These are phyloP conservation scores for Solenopsis invicta DNA, from an alignment of 1,140 invertebrate genomes.

Conservation along the genomic window DNA sequence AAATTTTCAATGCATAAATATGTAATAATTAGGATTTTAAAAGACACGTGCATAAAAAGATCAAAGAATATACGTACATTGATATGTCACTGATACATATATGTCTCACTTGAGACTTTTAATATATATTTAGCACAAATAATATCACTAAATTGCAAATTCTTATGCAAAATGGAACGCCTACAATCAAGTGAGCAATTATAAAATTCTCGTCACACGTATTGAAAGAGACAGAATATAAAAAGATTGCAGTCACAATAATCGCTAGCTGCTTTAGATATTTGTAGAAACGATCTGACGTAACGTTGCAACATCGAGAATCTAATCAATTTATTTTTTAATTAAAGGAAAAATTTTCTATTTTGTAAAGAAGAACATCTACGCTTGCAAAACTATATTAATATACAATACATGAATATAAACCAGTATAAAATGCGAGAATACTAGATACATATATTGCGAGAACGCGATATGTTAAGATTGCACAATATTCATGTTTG, in stretches of 20 bases:
- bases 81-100: neutral
- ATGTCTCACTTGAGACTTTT: neutral
- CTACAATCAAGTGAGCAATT: constrained; percentile 21
- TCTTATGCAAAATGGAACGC: neutral
- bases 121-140: neutral
- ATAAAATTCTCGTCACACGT: constrained; percentile 43
- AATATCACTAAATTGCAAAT: neutral
- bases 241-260: constrained; percentile 50
- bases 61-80: neutral
- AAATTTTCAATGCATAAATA: too few relatives aligned
- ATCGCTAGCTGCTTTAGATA: constrained; percentile 22
- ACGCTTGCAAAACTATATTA: neutral
- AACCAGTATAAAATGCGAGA: neutral
- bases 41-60: too few relatives aligned
- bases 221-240: neutral
- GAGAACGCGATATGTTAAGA: neutral
- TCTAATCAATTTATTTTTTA: neutral
- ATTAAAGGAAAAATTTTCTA: neutral
- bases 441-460: neutral
- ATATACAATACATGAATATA: neutral
- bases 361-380: neutral
- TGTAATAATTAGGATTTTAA: too few relatives aligned
- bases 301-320: neutral
- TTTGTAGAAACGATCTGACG: constrained; percentile 33
- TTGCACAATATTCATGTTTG: constrained; percentile 20